Conservation (phyloP, 2,113 vertebrate genomes). For the Ceuthmochares aereus region DNA sequence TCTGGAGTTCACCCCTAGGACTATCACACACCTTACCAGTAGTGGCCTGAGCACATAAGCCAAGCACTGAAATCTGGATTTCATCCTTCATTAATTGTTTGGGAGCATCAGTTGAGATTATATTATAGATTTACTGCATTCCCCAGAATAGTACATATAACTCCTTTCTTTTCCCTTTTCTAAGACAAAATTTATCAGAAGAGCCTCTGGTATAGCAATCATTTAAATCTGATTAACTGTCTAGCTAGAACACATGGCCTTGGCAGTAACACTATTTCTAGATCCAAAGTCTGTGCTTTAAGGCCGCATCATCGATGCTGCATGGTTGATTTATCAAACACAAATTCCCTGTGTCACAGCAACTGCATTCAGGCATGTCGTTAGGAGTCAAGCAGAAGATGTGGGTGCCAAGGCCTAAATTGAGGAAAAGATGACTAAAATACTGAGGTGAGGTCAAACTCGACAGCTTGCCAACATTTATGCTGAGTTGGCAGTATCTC, state of each 20-base stretch:
- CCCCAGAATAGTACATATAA: neutral
- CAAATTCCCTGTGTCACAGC: neutral
- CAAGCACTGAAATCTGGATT: neutral
- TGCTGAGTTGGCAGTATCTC: neutral
- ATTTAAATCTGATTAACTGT: constrained; percentile 17
- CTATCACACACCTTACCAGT: neutral
- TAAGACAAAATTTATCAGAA: neutral
- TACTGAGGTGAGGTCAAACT: neutral
- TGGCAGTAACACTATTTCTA: constrained; percentile 12
- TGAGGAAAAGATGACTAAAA: constrained; percentile 46
- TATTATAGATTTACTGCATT: neutral
- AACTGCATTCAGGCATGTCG: neutral
- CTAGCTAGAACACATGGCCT: constrained; percentile 10
- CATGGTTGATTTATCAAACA: constrained; percentile 46
- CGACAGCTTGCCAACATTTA: neutral
- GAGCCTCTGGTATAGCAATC: constrained; percentile 58
- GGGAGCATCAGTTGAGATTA: neutral
- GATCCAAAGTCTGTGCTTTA: constrained; percentile 23
- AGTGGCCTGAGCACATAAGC: neutral
- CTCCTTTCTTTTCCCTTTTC: neutral
- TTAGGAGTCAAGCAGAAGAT: neutral
- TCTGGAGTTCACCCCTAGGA: constrained; percentile 3
- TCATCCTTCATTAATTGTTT: neutral
- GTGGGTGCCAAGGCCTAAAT: constrained; percentile 17
- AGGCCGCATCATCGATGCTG: neutral